phyloP scores from a whole-genome alignment of 2,888 invertebrate species.

The Agrochola lychnidis region DNA sequence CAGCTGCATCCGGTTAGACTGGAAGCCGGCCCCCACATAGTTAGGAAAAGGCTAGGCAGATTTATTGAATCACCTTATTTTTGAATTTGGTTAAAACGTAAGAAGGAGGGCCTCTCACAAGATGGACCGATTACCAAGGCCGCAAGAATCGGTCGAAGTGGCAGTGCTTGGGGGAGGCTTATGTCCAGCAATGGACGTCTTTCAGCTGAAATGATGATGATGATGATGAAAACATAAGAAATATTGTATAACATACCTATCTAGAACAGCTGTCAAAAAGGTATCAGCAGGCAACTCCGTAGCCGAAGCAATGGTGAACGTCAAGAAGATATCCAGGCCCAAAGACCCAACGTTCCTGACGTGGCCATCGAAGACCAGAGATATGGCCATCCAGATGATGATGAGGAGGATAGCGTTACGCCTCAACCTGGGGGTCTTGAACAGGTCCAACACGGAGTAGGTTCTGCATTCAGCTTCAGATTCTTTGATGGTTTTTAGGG shows the following conservation, averaged over 20 bases:
- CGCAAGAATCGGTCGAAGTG: too few species aligned
- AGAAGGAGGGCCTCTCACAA: not conserved
- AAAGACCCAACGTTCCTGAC: constrained; percentile 96
- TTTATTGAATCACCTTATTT: not conserved
- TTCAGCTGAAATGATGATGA: too few species aligned
- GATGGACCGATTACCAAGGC: too few species aligned
- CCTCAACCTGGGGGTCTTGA: constrained; percentile 94
- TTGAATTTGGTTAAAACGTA: not conserved
- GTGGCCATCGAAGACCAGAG: constrained; percentile 96
- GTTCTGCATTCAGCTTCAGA: constrained; percentile 93
- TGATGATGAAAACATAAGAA: not conserved
- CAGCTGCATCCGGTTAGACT: not conserved
- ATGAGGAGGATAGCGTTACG: constrained; percentile 94
- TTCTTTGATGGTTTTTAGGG: constrained; percentile 92
- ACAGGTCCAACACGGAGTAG: constrained; percentile 95
- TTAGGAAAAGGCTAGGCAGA: not conserved
- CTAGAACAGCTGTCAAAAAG: constrained; percentile 94
- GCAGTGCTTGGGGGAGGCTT: too few species aligned
- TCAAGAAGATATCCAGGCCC: constrained; percentile 95
- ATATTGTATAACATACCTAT: constrained; percentile 78
- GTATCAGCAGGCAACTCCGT: constrained; percentile 97
- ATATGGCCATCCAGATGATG: constrained; percentile 97
- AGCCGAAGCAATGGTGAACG: constrained; percentile 95
- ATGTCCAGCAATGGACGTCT: too few species aligned
- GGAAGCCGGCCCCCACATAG: not conserved